These are phyloP conservation scores for Troilus luridus DNA, from an alignment of 2,888 invertebrate species.

Conservation along the genomic window DNA sequence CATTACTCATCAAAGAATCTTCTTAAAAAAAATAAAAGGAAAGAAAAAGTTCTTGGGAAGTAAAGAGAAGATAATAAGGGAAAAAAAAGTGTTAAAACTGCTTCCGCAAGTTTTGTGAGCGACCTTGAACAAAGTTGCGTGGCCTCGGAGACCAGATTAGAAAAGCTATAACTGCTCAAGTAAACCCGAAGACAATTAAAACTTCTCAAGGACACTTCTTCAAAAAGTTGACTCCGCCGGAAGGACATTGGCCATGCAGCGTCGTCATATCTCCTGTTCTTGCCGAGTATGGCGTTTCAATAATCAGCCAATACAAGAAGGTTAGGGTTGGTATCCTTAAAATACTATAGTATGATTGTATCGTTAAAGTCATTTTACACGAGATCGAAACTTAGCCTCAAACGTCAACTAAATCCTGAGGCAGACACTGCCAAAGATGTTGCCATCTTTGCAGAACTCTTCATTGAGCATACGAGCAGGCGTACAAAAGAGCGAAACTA, in stretches of 20 bases:
- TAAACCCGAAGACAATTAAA: slow-evolving; percentile 63
- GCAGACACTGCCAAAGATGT: too few species aligned
- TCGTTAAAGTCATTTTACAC: too few species aligned
- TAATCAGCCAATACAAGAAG: not conserved
- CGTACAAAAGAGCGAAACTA: too few species aligned
- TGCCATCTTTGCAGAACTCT: too few species aligned
- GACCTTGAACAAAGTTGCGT: slow-evolving; percentile 64
- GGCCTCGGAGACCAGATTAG: slow-evolving; percentile 61
- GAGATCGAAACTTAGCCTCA: too few species aligned
- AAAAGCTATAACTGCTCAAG: slow-evolving; percentile 64
- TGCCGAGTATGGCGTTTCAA: not conserved
- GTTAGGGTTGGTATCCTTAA: not conserved
- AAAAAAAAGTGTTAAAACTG: slow-evolving; percentile 57
- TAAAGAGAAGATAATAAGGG: slow-evolving; percentile 42
- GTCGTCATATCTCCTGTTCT: not conserved
- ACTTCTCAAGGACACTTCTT: slow-evolving; percentile 60
- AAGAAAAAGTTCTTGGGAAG: slow-evolving; percentile 39
- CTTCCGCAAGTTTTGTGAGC: slow-evolving; percentile 54
- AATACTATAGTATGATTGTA: too few species aligned
- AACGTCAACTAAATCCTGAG: too few species aligned
- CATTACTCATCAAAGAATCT: slow-evolving; percentile 36
- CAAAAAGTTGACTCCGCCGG: slow-evolving; percentile 50
- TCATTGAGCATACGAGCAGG: too few species aligned
- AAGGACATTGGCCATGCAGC: slow-evolving; percentile 25
- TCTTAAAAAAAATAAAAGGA: not conserved